Evolutionary conservation across 53 echinoderm and acorn worm species (phyloP).

Genomic region (Henricia sp.): DNA sequence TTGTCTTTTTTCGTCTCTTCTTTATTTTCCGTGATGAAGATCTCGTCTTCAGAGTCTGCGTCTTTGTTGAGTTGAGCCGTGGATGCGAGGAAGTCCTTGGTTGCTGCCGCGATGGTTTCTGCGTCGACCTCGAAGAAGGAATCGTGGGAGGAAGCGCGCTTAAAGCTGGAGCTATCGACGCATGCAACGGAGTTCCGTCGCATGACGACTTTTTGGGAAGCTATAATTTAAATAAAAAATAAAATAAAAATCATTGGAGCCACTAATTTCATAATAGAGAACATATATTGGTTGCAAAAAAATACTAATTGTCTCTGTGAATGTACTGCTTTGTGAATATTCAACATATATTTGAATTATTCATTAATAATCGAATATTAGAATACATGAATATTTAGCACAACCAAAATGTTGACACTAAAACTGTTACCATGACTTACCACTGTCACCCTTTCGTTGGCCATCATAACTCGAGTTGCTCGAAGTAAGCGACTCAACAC

Average conservation of each 20-base stretch:
- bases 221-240: not conserved
- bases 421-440: too few species aligned
- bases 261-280: too few species aligned
- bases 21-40: constrained; percentile 68
- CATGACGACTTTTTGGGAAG: constrained; percentile 26
- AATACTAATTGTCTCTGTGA: too few species aligned
- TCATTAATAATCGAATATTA: too few species aligned
- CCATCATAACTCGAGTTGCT: constrained; percentile 57
- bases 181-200: constrained; percentile 82
- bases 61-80: constrained; percentile 27
- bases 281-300: too few species aligned
- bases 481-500: constrained; percentile 86
- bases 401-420: too few species aligned
- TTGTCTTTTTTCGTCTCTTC: constrained; percentile 57
- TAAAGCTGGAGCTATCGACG: constrained; percentile 69
- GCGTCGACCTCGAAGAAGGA: constrained; percentile 92
- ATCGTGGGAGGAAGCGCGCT: constrained; percentile 81
- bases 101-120: constrained; percentile 78
- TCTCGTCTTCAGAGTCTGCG: constrained; percentile 72
- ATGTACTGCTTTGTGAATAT: too few species aligned
- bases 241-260: not conserved
- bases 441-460: constrained; percentile 36
- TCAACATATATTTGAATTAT: too few species aligned
- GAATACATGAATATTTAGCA: too few species aligned
- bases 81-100: constrained; percentile 73